phyloP scores from a whole-genome alignment of 2,113 vertebrate genomes.

The Pipa parva region DNA sequence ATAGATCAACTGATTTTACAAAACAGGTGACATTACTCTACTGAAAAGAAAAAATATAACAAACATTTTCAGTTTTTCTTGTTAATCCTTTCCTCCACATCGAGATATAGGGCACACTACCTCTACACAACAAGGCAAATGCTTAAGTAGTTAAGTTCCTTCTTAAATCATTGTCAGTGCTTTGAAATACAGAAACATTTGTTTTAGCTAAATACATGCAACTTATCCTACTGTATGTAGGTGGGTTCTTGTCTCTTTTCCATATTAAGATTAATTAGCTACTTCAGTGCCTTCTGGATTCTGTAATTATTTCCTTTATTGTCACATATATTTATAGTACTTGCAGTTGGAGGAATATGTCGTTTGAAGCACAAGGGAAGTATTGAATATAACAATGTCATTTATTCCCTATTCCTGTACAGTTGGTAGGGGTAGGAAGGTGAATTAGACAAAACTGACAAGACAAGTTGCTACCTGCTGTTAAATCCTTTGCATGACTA shows the following conservation, averaged over 20 bases:
- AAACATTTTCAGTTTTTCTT: too few relatives aligned
- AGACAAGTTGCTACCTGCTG: slow-evolving; percentile 1
- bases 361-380: not conserved
- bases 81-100: too few relatives aligned
- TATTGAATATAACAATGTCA: not conserved
- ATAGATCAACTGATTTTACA: too few relatives aligned
- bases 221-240: not conserved
- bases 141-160: too few relatives aligned
- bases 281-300: not conserved
- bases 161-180: too few relatives aligned
- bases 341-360: not conserved
- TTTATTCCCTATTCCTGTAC: not conserved
- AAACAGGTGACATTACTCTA: too few relatives aligned
- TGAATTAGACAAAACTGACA: not conserved
- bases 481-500: not conserved
- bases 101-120: too few relatives aligned
- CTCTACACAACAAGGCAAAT: too few relatives aligned
- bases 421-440: not conserved
- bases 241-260: not conserved
- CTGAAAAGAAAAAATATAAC: too few relatives aligned
- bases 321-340: not conserved
- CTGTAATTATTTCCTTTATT: not conserved
- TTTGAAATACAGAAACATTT: not conserved
- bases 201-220: not conserved
- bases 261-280: not conserved